phyloP scores from a whole-genome alignment of 2,888 invertebrate genomes.

The Ephialtes manifestator region DNA sequence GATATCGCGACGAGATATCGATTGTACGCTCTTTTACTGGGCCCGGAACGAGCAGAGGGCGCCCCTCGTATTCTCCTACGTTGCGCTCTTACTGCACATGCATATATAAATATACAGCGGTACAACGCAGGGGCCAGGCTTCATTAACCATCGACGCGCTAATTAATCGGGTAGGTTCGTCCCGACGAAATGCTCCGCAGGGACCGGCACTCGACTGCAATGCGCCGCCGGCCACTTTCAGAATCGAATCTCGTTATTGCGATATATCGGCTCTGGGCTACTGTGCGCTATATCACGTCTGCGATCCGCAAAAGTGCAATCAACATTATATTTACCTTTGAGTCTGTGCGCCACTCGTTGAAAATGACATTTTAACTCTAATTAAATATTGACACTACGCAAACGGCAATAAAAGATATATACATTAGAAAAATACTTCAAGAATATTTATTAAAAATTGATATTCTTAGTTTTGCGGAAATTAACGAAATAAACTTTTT shows the following conservation, averaged over 20 bases:
- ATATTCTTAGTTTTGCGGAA: too few species aligned
- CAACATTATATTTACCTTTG: constrained; percentile 18
- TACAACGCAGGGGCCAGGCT: constrained; percentile 67
- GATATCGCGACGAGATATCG: constrained; percentile 80
- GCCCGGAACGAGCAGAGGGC: neutral
- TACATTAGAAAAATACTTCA: too few species aligned
- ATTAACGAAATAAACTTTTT: too few species aligned
- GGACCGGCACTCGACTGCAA: constrained; percentile 47
- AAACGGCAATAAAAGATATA: neutral
- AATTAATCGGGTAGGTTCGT: constrained; percentile 78
- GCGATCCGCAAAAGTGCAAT: constrained; percentile 30
- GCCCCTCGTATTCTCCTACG: constrained; percentile 13
- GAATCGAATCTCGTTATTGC: constrained; percentile 65
- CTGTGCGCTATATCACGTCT: neutral
- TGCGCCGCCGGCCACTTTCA: constrained; percentile 37
- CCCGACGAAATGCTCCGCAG: constrained; percentile 70
- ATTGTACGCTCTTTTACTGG: constrained; percentile 67
- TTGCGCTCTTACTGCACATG: constrained; percentile 23
- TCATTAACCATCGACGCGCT: constrained; percentile 79
- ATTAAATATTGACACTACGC: neutral
- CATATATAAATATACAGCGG: neutral
- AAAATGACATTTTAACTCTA: neutral
- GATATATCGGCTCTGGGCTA: constrained; percentile 36
- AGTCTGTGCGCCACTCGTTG: neutral
- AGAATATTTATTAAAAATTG: too few species aligned